phyloP scores from a whole-genome alignment of 2,888 invertebrate genomes.

The Drosophila picticornis region DNA sequence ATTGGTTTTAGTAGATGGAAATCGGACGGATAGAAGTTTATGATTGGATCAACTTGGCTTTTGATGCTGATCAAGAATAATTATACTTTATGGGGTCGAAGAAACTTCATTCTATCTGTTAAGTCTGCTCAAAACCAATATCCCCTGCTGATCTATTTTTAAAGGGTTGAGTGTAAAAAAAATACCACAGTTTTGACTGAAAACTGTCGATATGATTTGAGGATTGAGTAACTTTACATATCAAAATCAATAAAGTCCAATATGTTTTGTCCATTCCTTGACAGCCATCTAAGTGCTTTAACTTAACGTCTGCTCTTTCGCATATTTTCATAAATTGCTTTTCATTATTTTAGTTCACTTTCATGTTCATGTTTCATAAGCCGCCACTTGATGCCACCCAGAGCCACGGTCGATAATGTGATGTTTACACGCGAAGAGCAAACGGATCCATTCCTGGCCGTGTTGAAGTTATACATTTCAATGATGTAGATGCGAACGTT shows the following conservation, averaged over 20 bases:
- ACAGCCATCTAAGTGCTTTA: not conserved
- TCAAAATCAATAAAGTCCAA: not conserved
- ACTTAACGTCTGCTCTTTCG: not conserved
- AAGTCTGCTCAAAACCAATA: not conserved
- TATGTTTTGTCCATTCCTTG: not conserved
- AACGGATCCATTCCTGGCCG: not conserved
- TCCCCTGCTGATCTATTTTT: not conserved
- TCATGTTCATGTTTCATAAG: not conserved
- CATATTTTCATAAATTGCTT: not conserved
- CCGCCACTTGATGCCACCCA: not conserved
- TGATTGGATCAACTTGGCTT: too few species aligned
- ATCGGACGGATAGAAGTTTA: not conserved
- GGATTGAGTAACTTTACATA: not conserved
- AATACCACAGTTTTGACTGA: not conserved
- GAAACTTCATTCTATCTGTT: not conserved
- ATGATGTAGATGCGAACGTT: constrained; percentile 11
- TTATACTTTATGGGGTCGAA: not conserved
- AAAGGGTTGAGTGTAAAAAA: not conserved
- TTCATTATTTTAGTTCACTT: not conserved
- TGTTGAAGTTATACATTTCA: constrained; percentile 27
- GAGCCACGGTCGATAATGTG: not conserved
- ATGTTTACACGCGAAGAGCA: not conserved
- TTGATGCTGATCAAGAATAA: too few species aligned
- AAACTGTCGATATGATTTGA: not conserved
- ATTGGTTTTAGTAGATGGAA: not conserved